Evolutionary conservation across 2,888 invertebrate species (phyloP).

Genomic region (Horisme vitalbata): DNA sequence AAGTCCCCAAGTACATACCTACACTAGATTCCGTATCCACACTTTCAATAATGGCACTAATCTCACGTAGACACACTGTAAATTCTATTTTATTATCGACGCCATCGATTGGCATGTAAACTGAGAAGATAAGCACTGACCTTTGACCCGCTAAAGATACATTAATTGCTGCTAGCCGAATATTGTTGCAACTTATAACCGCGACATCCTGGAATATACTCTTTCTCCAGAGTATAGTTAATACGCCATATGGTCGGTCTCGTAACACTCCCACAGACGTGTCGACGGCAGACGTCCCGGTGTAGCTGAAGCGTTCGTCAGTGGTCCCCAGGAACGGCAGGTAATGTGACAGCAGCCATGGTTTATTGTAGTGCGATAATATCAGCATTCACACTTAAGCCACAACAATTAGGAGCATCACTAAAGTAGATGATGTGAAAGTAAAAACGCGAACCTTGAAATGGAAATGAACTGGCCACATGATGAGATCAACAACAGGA

Average conservation of each 20-base stretch:
- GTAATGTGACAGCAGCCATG: conserved; percentile 34
- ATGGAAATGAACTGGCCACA: no score
- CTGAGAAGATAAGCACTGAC: conserved; percentile 1
- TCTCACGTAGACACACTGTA: conserved; percentile 26
- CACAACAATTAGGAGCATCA: conserved; percentile 27
- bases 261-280: conserved; percentile 28
- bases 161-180: conserved; percentile 21
- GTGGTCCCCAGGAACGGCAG: conserved; percentile 25
- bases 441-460: no score
- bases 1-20: conserved; percentile 33
- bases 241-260: conserved; percentile 22
- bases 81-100: conserved; percentile 29
- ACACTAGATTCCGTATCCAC: conserved; percentile 18
- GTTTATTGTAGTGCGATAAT: conserved; percentile 31
- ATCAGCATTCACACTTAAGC: conserved; percentile 21
- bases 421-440: conserved; percentile 31
- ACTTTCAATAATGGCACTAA: conserved; percentile 26
- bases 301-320: conserved; percentile 25
- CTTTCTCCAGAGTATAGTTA: conserved; percentile 35
- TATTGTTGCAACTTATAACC: conserved; percentile 26
- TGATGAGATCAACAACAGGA: no score
- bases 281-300: conserved; percentile 35
- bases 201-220: conserved; percentile 26
- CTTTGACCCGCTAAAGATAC: neutral
- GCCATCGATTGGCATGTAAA: conserved; percentile 36